Evolutionary conservation across 2,113 vertebrate genomes (phyloP).

Genomic region (Antechinus stuartii): DNA sequence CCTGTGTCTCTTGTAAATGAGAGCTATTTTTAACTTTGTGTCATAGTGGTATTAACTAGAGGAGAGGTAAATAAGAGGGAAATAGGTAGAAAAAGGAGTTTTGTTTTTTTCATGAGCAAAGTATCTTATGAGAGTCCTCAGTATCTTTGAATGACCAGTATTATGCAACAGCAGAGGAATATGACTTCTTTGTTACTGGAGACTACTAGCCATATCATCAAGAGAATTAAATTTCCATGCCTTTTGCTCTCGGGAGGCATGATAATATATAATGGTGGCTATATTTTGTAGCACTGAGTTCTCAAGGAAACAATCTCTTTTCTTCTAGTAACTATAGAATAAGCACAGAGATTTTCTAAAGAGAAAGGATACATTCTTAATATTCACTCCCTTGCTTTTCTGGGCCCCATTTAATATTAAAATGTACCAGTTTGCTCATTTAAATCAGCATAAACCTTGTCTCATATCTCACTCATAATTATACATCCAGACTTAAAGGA

Average conservation of each 20-base stretch:
- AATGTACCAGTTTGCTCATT: not conserved
- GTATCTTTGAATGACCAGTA: not conserved
- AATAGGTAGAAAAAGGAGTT: not conserved
- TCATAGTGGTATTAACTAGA: not conserved
- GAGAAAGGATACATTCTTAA: not conserved
- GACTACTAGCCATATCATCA: not conserved
- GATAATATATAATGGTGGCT: not conserved
- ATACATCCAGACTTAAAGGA: not conserved
- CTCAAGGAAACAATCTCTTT: not conserved
- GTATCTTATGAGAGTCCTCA: not conserved
- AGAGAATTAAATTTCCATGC: constrained; percentile 1
- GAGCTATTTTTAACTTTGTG: constrained; percentile 16
- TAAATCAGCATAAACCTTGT: not conserved
- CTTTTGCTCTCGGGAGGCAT: not conserved
- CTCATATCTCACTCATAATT: not conserved
- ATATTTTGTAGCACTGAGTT: not conserved
- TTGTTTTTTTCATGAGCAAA: constrained; percentile 15
- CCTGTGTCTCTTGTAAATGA: not conserved
- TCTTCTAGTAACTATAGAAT: not conserved
- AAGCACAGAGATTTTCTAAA: not conserved
- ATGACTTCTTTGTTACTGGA: not conserved
- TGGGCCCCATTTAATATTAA: not conserved
- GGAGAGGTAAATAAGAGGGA: not conserved
- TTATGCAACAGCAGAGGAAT: constrained; percentile 32
- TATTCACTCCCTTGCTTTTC: not conserved